Evolutionary conservation across 2,888 invertebrate species (phyloP).

Genomic region (Rotaria magnacalcarata): DNA sequence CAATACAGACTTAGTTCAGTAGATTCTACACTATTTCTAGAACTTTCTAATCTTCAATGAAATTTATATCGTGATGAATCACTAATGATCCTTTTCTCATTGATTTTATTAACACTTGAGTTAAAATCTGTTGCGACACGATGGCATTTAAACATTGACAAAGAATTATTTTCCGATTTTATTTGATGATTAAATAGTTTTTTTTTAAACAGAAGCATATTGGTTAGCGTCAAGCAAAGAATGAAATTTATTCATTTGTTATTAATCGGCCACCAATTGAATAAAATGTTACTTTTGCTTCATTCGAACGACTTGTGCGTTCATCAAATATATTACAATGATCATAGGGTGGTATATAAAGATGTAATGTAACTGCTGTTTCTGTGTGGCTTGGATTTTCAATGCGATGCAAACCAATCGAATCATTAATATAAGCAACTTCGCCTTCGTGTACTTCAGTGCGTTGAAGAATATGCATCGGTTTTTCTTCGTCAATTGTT

Average conservation of each 20-base stretch:
- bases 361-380: slow-evolving; percentile 81
- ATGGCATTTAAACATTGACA: no score
- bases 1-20: no score
- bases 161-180: no score
- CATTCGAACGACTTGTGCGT: slow-evolving; percentile 67
- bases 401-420: slow-evolving; percentile 85
- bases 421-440: slow-evolving; percentile 91
- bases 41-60: no score
- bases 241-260: background rate
- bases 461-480: slow-evolving; percentile 68
- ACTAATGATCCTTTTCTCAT: no score
- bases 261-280: slow-evolving; percentile 24
- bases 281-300: slow-evolving; percentile 37
- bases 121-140: no score
- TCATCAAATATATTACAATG: slow-evolving; percentile 84
- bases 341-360: slow-evolving; percentile 88
- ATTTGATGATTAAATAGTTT: no score
- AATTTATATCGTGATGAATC: no score
- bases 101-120: no score
- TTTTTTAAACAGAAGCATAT: no score
- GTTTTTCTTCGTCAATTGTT: slow-evolving; percentile 59
- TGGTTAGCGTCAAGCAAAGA: no score
- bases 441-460: slow-evolving; percentile 70
- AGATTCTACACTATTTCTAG: no score
- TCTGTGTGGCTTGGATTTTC: slow-evolving; percentile 86